A percentile compares a stretch with the other conserved stretches of the same genome.
Conservation (phyloP, 2,797 vertebrate genomes). For the Malurus leucopterus region DNA sequence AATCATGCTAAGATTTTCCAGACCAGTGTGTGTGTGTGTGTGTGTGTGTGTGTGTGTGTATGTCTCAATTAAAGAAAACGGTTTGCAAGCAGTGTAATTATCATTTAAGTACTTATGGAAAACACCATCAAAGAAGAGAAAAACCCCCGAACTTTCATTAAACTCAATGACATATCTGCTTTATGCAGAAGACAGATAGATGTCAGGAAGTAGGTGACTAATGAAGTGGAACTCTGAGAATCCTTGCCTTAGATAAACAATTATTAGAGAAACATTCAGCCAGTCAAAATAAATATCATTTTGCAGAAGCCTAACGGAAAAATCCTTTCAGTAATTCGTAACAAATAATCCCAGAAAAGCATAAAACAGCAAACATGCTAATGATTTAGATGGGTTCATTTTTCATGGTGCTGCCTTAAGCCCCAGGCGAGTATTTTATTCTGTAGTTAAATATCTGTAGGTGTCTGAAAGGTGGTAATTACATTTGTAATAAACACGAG, state of each 20-base stretch:
- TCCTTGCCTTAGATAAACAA: conserved; percentile 7
- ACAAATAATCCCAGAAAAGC: not conserved
- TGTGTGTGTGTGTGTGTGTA: not conserved
- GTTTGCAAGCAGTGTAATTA: not conserved
- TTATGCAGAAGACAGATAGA: conserved; percentile 10
- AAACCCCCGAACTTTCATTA: conserved; percentile 18
- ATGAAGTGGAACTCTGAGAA: conserved; percentile 43
- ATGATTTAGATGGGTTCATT: not conserved
- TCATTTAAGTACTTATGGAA: conserved; percentile 27
- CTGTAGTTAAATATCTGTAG: not conserved
- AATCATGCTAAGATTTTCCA: conserved; percentile 30
- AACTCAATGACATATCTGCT: not conserved
- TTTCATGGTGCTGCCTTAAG: not conserved
- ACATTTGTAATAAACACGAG: not conserved
- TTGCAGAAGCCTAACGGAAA: not conserved
- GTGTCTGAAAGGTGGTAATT: not conserved
- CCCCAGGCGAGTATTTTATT: not conserved
- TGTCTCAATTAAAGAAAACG: not conserved
- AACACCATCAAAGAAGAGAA: conserved; percentile 33
- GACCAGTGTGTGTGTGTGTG: not conserved
- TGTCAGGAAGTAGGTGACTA: conserved; percentile 53
- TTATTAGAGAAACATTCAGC: not conserved
- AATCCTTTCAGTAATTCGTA: not conserved
- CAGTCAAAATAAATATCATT: not conserved
- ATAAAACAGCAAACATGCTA: not conserved